phyloP scores from a whole-genome alignment of 2,797 vertebrate genomes.

The Galagoides demidoff region DNA sequence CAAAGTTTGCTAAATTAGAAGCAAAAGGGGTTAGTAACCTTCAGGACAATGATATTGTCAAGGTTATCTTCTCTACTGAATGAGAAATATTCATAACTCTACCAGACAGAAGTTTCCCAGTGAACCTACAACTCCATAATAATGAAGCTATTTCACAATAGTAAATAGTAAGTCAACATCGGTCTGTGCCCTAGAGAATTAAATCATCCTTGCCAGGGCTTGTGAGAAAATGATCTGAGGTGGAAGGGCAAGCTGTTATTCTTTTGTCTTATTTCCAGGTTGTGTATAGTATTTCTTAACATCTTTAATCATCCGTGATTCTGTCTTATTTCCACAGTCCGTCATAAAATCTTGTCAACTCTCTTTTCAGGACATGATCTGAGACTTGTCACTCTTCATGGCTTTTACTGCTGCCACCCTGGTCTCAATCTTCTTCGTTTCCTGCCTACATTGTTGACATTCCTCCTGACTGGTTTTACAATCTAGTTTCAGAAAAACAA shows the following conservation, averaged over 20 bases:
- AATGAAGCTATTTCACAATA: conserved; percentile 3
- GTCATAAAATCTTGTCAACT: not conserved
- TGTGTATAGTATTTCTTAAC: conserved; percentile 9
- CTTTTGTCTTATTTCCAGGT: conserved; percentile 43
- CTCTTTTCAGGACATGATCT: not conserved
- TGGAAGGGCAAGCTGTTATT: not conserved
- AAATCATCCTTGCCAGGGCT: not conserved
- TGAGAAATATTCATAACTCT: conserved; percentile 3
- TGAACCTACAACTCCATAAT: not conserved
- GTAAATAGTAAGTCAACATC: conserved; percentile 21
- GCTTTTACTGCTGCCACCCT: not conserved
- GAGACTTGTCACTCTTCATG: not conserved
- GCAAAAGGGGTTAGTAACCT: not conserved
- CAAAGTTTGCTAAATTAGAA: not conserved
- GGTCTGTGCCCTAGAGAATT: not conserved
- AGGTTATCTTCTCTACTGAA: not conserved
- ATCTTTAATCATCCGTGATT: conserved; percentile 13
- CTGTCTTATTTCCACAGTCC: not conserved
- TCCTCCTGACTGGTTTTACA: not conserved
- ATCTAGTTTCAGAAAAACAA: not conserved
- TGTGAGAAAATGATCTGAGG: not conserved
- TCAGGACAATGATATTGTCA: not conserved
- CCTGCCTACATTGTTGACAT: not conserved
- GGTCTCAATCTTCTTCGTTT: not conserved
- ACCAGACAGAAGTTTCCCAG: not conserved